These are phyloP conservation scores for Conomelus anceps DNA, from an alignment of 2,888 invertebrate species.

Conservation along the genomic window DNA sequence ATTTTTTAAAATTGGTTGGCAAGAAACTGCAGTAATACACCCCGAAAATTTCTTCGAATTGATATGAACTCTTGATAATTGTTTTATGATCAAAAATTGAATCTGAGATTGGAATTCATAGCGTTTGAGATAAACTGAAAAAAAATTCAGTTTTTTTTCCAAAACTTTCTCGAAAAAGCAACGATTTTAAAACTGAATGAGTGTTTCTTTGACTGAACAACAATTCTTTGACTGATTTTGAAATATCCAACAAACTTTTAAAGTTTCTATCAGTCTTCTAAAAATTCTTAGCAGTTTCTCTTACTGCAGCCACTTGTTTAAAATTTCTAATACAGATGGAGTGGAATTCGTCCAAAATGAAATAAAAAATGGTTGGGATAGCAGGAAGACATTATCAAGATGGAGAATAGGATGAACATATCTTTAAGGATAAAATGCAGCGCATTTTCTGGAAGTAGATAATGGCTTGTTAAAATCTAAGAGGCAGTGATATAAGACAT, in stretches of 20 bases:
- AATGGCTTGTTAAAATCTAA: background rate
- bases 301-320: background rate
- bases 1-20: background rate
- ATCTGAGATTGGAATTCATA: too few relatives aligned
- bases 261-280: background rate
- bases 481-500: background rate
- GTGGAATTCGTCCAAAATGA: too few relatives aligned
- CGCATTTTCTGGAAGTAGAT: background rate
- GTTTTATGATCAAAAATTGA: too few relatives aligned
- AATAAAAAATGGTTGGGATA: too few relatives aligned
- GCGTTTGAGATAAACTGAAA: too few relatives aligned
- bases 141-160: too few relatives aligned
- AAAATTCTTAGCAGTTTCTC: background rate
- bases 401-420: background rate
- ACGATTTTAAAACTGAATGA: too few relatives aligned
- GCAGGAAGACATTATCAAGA: background rate
- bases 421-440: background rate
- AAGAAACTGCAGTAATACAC: background rate
- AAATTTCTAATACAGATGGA: background rate
- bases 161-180: too few relatives aligned
- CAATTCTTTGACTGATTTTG: too few relatives aligned
- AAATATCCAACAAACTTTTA: too few relatives aligned
- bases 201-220: too few relatives aligned
- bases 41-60: background rate
- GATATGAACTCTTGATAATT: too few relatives aligned